These are phyloP conservation scores for Lamellibrachia satsuma DNA, from an alignment of 2,888 invertebrate genomes.

Conservation along the genomic window DNA sequence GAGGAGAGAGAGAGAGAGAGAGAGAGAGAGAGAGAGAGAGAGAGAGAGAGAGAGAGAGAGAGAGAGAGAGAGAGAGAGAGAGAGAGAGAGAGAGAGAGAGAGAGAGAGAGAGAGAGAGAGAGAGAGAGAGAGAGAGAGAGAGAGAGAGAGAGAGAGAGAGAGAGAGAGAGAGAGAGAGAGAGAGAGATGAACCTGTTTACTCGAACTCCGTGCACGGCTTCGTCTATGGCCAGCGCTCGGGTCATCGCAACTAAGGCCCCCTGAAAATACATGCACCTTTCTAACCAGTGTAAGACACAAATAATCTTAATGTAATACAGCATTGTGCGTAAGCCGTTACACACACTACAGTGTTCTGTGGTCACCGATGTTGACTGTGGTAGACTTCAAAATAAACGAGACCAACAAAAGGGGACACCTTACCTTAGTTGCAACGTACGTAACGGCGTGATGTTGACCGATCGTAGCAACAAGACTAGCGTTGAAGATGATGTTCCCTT, in stretches of 20 bases:
- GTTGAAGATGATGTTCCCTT: constrained; percentile 62
- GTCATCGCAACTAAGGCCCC: constrained; percentile 61
- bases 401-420: not conserved
- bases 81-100: not conserved
- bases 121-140: not conserved
- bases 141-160: not conserved
- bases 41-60: no score
- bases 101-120: constrained; percentile 7
- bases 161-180: not conserved
- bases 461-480: constrained; percentile 61
- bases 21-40: no score
- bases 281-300: not conserved
- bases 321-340: no score
- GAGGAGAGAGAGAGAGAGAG: not conserved
- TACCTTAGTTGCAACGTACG: constrained; percentile 63
- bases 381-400: not conserved
- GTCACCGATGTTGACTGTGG: not conserved
- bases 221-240: constrained; percentile 62
- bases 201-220: constrained; percentile 56
- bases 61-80: not conserved
- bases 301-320: not conserved
- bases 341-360: no score
- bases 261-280: constrained; percentile 40
- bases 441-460: constrained; percentile 58
- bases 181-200: constrained; percentile 54